Percentiles rank a stretch among this genome's conserved stretches.
Conservation (phyloP, 2,797 vertebrate species). For the Paedocypris micromegethes region DNA sequence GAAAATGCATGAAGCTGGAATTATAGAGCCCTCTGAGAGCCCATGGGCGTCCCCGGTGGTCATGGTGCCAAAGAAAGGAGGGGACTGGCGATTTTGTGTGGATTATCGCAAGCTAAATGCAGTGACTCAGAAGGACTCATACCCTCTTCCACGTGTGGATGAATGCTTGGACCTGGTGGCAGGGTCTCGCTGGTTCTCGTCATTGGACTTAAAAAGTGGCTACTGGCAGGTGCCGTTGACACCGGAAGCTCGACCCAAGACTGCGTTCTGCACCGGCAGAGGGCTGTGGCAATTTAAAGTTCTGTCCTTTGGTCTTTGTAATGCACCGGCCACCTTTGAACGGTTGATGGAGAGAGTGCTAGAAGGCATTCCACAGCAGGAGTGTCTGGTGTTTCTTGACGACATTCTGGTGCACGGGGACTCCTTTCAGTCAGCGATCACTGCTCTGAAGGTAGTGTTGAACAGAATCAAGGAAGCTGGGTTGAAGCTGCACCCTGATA, state of each 20-base stretch:
- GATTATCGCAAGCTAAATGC: conserved; percentile 11
- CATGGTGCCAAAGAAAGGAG: conserved; percentile 32
- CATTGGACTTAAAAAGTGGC: conserved; percentile 1
- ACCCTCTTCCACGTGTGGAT: conserved; percentile 6
- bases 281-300: conserved; percentile 27
- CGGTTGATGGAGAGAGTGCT: neutral
- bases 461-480: neutral
- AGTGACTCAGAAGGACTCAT: conserved; percentile 8
- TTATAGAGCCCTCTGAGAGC: conserved; percentile 39
- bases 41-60: conserved; percentile 23
- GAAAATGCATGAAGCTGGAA: conserved; percentile 28
- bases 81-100: conserved; percentile 24
- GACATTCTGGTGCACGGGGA: neutral
- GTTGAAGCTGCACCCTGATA: conserved; percentile 10
- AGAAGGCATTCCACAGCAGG: neutral
- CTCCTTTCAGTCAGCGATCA: neutral
- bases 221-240: conserved; percentile 22
- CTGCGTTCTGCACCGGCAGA: conserved; percentile 5
- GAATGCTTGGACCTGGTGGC: conserved; percentile 27
- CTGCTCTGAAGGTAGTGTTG: neutral
- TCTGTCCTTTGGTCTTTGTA: conserved; percentile 19
- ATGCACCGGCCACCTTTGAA: conserved; percentile 1
- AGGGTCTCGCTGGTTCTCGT: conserved; percentile 21
- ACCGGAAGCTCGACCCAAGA: conserved; percentile 8
- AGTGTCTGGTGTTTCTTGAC: neutral